Conservation (phyloP, 2,797 vertebrate genomes). For the Kryptopterus vitreolus region DNA sequence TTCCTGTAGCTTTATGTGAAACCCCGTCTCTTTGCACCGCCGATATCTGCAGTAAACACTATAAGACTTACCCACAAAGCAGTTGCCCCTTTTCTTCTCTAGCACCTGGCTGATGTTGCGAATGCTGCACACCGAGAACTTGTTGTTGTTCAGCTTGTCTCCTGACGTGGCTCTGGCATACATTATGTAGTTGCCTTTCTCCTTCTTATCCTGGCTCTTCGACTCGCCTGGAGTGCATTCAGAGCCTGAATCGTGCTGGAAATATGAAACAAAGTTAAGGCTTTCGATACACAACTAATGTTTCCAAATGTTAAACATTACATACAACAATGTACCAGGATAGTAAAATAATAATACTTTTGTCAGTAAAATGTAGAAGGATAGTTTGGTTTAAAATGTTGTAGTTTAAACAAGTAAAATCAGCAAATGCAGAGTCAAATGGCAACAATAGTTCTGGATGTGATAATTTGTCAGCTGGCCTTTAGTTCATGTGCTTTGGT, state of each 20-base stretch:
- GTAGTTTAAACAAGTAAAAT: too few species aligned
- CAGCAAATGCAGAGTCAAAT: background rate
- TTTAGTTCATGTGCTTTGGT: too few species aligned
- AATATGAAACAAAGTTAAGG: background rate
- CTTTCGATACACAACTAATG: background rate
- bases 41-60: background rate
- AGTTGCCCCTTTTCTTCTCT: conserved; percentile 94
- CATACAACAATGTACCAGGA: background rate
- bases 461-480: too few species aligned
- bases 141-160: conserved; percentile 98
- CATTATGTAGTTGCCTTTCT: conserved; percentile 99
- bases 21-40: background rate
- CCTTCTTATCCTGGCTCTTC: conserved; percentile 93
- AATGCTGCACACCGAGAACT: conserved; percentile 94
- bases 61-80: conserved; percentile 89
- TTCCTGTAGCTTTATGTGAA: background rate
- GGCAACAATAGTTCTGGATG: background rate
- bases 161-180: conserved; percentile 97
- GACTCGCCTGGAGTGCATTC: conserved; percentile 98
- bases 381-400: background rate
- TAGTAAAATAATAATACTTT: background rate
- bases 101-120: conserved; percentile 98
- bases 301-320: background rate
- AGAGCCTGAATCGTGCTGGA: conserved; percentile 94
- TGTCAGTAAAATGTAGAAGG: background rate